Percentiles rank a stretch among this genome's conserved stretches.
phyloP scores from a whole-genome alignment of 2,888 invertebrate species.

The Thera britannica region DNA sequence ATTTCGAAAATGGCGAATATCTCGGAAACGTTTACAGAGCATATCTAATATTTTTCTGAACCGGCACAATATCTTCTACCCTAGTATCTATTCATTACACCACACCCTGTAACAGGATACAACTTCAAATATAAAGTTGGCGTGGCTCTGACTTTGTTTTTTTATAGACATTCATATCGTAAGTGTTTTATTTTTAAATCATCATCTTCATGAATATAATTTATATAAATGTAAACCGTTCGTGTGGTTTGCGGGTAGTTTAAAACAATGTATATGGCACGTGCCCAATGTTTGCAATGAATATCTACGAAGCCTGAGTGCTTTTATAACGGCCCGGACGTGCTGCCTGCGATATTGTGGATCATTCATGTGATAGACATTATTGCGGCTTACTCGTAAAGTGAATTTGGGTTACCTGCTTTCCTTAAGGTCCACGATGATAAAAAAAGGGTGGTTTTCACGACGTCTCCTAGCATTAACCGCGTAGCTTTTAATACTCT shows the following conservation, averaged over 20 bases:
- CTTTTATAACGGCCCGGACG: slow-evolving; percentile 52
- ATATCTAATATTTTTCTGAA: too few relatives aligned
- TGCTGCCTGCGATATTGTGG: slow-evolving; percentile 39
- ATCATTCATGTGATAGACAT: slow-evolving; percentile 26
- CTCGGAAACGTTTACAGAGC: too few relatives aligned
- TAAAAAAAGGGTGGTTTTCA: slow-evolving; percentile 6
- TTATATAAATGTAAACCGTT: background rate
- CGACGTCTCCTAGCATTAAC: background rate
- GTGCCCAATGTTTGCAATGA: slow-evolving; percentile 61
- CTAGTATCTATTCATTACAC: too few relatives aligned
- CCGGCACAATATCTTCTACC: too few relatives aligned
- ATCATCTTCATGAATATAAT: background rate
- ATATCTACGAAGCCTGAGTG: slow-evolving; percentile 44
- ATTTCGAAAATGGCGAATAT: too few relatives aligned
- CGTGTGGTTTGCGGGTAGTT: slow-evolving; percentile 44
- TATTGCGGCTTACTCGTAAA: slow-evolving; percentile 19
- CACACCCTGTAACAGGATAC: too few relatives aligned
- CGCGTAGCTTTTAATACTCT: background rate
- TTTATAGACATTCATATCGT: background rate
- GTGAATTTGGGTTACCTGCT: slow-evolving; percentile 17
- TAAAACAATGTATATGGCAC: slow-evolving; percentile 65
- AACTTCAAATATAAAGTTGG: background rate
- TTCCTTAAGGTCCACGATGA: slow-evolving; percentile 18
- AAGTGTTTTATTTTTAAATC: background rate
- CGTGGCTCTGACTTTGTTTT: background rate